These are phyloP conservation scores for Musca domestica DNA, from an alignment of 1,140 invertebrate species.

Conservation along the genomic window DNA sequence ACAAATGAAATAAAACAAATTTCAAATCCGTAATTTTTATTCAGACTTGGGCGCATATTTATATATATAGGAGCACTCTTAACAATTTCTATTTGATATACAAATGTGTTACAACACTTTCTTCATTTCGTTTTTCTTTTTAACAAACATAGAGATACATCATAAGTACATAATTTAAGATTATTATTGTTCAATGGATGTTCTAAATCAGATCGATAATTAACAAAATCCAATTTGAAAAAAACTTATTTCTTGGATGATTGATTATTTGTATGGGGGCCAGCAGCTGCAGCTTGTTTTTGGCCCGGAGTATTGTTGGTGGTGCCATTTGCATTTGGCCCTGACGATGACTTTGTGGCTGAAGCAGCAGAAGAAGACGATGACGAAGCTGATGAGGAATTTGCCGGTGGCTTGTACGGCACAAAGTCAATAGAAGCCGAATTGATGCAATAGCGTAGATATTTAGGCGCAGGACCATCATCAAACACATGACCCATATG, in stretches of 20 bases:
- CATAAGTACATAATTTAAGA: neutral
- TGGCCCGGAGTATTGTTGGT: conserved; percentile 14
- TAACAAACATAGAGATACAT: no score
- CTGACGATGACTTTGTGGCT: conserved; percentile 34
- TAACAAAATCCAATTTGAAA: conserved; percentile 3
- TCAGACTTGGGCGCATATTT: no score
- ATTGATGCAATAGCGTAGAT: conserved; percentile 95
- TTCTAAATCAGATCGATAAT: neutral
- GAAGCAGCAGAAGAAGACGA: conserved; percentile 25
- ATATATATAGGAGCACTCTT: no score
- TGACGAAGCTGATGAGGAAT: conserved; percentile 22
- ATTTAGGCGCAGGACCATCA: conserved; percentile 91
- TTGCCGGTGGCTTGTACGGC: conserved; percentile 28
- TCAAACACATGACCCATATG: conserved; percentile 97
- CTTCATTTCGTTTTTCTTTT: no score
- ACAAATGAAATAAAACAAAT: no score
- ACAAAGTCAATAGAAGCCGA: conserved; percentile 83
- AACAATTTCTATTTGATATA: no score
- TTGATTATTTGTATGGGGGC: conserved; percentile 6
- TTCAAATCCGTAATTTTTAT: no score
- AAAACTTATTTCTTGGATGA: no score
- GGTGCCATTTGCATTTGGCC: neutral
- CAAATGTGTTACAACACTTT: no score
- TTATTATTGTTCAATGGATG: neutral
- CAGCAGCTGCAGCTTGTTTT: neutral